These are phyloP conservation scores for Frankliniella intonsa DNA, from an alignment of 2,888 invertebrate genomes.

Conservation along the genomic window DNA sequence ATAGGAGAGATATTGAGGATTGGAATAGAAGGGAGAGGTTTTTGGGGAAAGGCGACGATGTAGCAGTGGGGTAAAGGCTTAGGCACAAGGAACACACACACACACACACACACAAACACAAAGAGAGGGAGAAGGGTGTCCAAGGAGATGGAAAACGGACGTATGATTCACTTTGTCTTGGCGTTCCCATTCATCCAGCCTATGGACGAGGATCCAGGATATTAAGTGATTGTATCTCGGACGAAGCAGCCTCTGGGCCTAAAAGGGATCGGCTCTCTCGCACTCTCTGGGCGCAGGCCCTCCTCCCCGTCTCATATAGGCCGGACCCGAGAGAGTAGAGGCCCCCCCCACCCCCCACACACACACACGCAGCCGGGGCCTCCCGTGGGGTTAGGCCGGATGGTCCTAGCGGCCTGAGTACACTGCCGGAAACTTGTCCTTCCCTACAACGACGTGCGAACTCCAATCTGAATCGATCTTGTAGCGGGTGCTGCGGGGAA, in stretches of 20 bases:
- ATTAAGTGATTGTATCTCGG: constrained; percentile 12
- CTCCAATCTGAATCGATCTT: too few species aligned
- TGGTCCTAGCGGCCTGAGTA: too few species aligned
- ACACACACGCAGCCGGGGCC: not conserved
- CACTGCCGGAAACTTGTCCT: too few species aligned
- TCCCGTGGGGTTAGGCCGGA: too few species aligned
- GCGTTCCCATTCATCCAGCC: constrained; percentile 9
- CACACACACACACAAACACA: too few species aligned
- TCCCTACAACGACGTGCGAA: too few species aligned
- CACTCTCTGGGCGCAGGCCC: not conserved
- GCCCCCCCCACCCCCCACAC: not conserved
- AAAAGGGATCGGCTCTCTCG: not conserved
- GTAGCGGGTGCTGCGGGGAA: too few species aligned
- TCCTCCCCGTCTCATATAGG: not conserved
- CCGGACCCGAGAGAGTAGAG: not conserved
- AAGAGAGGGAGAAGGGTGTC: too few species aligned
- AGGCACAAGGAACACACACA: not conserved
- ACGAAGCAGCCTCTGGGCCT: not conserved
- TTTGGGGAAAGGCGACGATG: not conserved
- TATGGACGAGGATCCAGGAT: constrained; percentile 3
- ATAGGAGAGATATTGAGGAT: not conserved
- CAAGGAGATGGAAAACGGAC: not conserved
- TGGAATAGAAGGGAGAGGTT: not conserved
- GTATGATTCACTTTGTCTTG: not conserved
- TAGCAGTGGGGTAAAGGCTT: not conserved